A percentile compares a stretch with the other conserved stretches of the same genome.
phyloP scores from a whole-genome alignment of 2,113 vertebrate genomes.

The Corythornis vintsioides region DNA sequence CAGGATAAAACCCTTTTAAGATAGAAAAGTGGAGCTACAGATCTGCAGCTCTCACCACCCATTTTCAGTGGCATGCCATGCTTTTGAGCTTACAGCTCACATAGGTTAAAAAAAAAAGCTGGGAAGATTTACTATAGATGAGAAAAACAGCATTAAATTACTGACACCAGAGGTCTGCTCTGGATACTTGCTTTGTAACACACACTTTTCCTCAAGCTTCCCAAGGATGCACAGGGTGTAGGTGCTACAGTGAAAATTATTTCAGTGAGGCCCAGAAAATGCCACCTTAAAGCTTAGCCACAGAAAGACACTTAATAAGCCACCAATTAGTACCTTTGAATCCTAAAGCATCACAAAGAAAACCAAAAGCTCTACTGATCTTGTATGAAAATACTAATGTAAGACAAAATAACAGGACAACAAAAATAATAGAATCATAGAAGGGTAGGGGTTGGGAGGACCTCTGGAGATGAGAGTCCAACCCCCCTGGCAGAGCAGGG shows the following conservation, averaged over 20 bases:
- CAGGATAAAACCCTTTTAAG: neutral
- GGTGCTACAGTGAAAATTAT: neutral
- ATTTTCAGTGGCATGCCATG: neutral
- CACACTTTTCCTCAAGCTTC: neutral
- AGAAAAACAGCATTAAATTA: neutral
- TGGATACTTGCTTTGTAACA: neutral
- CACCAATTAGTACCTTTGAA: neutral
- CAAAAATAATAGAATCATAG: neutral
- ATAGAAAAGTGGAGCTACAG: fast-evolving
- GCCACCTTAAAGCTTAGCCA: neutral
- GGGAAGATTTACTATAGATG: neutral
- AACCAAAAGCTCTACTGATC: neutral
- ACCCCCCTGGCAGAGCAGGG: no score
- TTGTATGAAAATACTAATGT: neutral
- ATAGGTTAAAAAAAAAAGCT: neutral
- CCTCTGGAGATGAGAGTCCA: no score
- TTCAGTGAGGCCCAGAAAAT: neutral
- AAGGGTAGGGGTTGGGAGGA: no score
- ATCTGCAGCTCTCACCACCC: neutral
- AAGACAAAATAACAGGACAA: neutral
- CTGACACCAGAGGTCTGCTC: neutral
- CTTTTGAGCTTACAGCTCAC: neutral
- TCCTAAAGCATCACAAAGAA: neutral
- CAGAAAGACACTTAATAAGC: neutral
- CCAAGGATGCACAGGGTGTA: neutral